Conservation (phyloP, 2,113 vertebrate genomes). For the Sceloporus tristichus region DNA sequence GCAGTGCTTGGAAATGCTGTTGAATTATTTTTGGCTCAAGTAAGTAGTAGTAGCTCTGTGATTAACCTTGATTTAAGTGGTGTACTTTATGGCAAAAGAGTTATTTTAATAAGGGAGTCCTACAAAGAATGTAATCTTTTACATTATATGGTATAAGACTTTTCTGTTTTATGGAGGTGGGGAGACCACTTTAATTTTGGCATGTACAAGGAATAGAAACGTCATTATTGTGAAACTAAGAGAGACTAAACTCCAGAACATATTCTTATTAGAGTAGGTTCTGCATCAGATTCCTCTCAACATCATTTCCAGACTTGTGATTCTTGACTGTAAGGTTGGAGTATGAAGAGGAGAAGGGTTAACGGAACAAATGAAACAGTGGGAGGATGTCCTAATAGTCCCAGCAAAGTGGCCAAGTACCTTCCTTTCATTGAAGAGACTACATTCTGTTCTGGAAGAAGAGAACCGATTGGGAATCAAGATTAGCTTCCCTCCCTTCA, state of each 20-base stretch:
- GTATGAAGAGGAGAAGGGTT: neutral
- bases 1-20: conserved; percentile 73
- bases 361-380: neutral
- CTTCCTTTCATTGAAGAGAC: neutral
- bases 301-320: neutral
- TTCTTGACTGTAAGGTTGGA: neutral
- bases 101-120: conserved; percentile 59
- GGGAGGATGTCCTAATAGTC: neutral
- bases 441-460: conserved; percentile 4
- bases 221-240: conserved; percentile 2
- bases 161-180: conserved; percentile 30
- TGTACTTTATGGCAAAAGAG: conserved; percentile 46
- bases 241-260: neutral
- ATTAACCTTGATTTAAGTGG: conserved; percentile 22
- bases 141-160: conserved; percentile 24
- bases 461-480: neutral
- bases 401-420: neutral
- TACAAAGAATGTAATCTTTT: conserved; percentile 48
- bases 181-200: conserved; percentile 43
- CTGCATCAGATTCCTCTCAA: neutral
- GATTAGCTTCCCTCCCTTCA: neutral
- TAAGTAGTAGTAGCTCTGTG: conserved; percentile 28
- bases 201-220: neutral
- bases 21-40: conserved; percentile 78
- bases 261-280: neutral